These are phyloP conservation scores for Corythornis leucogaster DNA, from an alignment of 2,797 vertebrate species.

Conservation along the genomic window DNA sequence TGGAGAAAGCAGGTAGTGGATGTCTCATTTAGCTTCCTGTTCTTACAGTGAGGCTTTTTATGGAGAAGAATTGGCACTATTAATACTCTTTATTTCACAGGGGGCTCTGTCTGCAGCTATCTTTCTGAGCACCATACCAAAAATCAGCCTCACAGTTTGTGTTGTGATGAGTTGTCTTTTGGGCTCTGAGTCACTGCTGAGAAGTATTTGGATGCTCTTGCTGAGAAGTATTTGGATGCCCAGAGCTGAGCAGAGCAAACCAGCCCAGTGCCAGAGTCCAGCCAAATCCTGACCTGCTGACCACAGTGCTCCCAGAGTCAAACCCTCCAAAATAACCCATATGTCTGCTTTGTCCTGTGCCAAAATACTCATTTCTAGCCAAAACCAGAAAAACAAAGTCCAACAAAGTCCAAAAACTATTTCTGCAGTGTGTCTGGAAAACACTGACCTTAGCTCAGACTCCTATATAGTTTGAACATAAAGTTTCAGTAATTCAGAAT, in stretches of 20 bases:
- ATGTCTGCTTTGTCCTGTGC: neutral
- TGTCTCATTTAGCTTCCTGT: neutral
- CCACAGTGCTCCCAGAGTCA: neutral
- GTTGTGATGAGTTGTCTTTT: neutral
- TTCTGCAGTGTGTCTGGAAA: neutral
- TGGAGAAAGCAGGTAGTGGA: constrained; percentile 8
- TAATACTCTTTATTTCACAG: neutral
- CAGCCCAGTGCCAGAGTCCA: neutral
- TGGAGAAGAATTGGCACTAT: neutral
- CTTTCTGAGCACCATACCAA: neutral
- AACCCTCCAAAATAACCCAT: neutral
- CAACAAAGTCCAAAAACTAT: neutral
- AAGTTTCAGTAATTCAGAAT: neutral
- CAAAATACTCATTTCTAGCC: neutral
- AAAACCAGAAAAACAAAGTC: neutral
- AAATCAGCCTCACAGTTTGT: neutral
- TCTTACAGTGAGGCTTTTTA: constrained; percentile 62
- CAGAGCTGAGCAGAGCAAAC: neutral
- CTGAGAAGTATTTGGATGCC: neutral
- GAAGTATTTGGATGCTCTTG: neutral
- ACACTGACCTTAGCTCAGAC: neutral
- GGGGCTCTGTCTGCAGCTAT: neutral
- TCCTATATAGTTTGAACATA: neutral
- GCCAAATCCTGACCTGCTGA: neutral
- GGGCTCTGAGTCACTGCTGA: constrained; percentile 30